Conservation (phyloP, 2,888 invertebrate species). For the Linnaemya vulpina region DNA sequence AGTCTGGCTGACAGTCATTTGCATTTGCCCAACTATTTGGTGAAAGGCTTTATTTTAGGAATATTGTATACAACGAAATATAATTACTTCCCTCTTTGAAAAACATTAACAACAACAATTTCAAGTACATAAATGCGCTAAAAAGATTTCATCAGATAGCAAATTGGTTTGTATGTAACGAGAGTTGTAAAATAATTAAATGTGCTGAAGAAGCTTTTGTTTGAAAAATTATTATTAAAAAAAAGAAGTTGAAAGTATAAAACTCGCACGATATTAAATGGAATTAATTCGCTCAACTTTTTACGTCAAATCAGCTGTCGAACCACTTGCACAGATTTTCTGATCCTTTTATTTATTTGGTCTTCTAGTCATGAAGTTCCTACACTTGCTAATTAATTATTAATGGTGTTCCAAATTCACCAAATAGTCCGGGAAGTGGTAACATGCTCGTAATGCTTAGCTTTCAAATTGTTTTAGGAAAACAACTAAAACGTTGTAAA, state of each 20-base stretch:
- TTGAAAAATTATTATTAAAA: neutral
- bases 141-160: constrained; percentile 39
- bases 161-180: neutral
- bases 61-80: constrained; percentile 1
- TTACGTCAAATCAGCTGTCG: no score
- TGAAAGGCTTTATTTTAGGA: constrained; percentile 43
- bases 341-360: no score
- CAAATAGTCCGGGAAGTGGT: no score
- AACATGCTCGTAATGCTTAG: no score
- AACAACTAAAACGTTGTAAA: no score
- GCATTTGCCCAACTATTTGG: constrained; percentile 18
- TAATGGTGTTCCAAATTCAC: no score
- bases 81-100: constrained; percentile 55
- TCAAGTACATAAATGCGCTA: constrained; percentile 54
- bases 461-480: no score
- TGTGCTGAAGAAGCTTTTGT: neutral
- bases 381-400: no score
- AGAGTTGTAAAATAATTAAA: constrained; percentile 30
- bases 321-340: no score
- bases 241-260: neutral
- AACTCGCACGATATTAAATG: neutral
- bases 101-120: constrained; percentile 31
- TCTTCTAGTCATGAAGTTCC: no score
- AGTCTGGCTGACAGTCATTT: neutral
- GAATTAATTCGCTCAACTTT: no score